These are phyloP conservation scores for Drosophila miranda DNA, from an alignment of 1,140 invertebrate species.

Conservation along the genomic window DNA sequence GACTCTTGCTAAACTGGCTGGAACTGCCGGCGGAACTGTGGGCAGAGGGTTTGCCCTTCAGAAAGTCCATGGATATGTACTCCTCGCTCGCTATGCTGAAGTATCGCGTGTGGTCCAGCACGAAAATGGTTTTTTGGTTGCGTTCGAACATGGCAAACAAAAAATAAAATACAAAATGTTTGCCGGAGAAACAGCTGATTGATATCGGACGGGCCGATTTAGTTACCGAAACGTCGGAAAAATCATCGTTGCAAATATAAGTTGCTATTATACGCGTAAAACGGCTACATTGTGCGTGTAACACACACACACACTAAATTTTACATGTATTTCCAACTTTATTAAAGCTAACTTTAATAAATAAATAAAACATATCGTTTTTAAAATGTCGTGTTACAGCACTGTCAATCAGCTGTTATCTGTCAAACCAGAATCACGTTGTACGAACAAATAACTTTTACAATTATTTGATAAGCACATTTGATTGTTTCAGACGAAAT, in stretches of 20 bases:
- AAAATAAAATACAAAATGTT: constrained; percentile 15
- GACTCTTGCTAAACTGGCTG: constrained; percentile 86
- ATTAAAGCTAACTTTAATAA: too few relatives aligned
- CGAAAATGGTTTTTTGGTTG: constrained; percentile 97
- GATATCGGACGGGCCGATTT: too few relatives aligned
- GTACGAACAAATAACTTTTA: constrained; percentile 32
- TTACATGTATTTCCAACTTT: too few relatives aligned
- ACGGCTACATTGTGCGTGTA: too few relatives aligned
- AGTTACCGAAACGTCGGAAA: too few relatives aligned
- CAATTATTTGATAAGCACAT: constrained; percentile 23
- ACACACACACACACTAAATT: too few relatives aligned
- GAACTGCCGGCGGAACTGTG: neutral
- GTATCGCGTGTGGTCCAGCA: constrained; percentile 95
- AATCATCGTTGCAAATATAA: too few relatives aligned
- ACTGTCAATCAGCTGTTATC: too few relatives aligned
- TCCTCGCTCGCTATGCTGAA: constrained; percentile 94
- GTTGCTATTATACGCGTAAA: too few relatives aligned
- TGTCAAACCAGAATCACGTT: constrained; percentile 55
- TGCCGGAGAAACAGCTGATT: constrained; percentile 26
- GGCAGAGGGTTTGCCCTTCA: constrained; percentile 85
- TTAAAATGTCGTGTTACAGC: too few relatives aligned
- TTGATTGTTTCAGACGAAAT: constrained; percentile 44
- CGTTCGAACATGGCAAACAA: constrained; percentile 76
- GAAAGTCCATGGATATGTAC: constrained; percentile 94
- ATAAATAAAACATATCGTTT: too few relatives aligned